Conservation (phyloP, 2,888 invertebrate species). For the Mythimna vitellina region DNA sequence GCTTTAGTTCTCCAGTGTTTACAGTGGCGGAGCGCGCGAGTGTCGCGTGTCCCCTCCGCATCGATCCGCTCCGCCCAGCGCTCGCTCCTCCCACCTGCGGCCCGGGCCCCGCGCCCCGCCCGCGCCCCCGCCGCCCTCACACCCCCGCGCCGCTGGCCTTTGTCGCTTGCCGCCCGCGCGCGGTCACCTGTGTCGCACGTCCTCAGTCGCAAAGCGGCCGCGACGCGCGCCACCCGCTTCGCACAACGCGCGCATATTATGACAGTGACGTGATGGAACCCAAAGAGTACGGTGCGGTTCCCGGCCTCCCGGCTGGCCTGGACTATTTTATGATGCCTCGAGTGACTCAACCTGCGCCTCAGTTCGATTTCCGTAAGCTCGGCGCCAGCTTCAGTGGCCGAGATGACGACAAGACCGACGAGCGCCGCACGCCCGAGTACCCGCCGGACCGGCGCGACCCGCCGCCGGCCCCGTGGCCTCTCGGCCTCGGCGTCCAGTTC, state of each 20-base stretch:
- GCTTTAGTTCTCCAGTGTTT: conserved; percentile 82
- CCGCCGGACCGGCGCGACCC: conserved; percentile 82
- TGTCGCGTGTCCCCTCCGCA: conserved; percentile 89
- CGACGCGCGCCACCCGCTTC: conserved; percentile 91
- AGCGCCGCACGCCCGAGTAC: conserved; percentile 84
- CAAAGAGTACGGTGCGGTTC: conserved; percentile 88
- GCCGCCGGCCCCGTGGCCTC: conserved; percentile 93
- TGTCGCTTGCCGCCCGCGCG: conserved; percentile 87
- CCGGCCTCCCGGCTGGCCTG: conserved; percentile 87
- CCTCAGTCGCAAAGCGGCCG: conserved; percentile 90
- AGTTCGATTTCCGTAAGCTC: conserved; percentile 96
- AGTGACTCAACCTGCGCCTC: conserved; percentile 95
- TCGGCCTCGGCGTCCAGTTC: conserved; percentile 96
- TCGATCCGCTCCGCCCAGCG: conserved; percentile 90
- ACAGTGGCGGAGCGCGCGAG: conserved; percentile 84
- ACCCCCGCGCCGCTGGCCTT: conserved; percentile 85
- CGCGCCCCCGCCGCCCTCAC: conserved; percentile 70
- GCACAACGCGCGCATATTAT: conserved; percentile 82
- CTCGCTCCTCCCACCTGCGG: conserved; percentile 87
- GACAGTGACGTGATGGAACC: conserved; percentile 89
- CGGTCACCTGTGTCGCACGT: conserved; percentile 91
- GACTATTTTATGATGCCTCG: conserved; percentile 91
- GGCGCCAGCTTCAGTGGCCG: conserved; percentile 92
- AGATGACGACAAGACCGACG: conserved; percentile 84
- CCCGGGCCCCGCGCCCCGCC: conserved; percentile 63